Conservation (phyloP, 2,113 vertebrate species). For the Muntiacus reevesi region DNA sequence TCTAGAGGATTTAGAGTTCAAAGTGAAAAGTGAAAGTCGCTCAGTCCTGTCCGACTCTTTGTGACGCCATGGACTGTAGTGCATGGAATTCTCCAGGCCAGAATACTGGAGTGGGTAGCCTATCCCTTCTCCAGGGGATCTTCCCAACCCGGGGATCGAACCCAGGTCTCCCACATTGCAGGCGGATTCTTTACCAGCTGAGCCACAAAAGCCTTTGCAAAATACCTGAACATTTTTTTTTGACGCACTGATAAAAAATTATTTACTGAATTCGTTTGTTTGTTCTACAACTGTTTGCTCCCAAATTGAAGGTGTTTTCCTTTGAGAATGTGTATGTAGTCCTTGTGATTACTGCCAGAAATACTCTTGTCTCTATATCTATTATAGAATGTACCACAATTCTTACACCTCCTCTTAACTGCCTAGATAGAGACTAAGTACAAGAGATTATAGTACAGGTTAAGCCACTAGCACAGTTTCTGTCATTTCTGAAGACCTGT, state of each 20-base stretch:
- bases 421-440: neutral
- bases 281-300: conserved; percentile 44
- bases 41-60: neutral
- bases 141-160: neutral
- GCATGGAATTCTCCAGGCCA: neutral
- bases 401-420: neutral
- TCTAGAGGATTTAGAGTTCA: neutral
- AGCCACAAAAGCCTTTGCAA: neutral
- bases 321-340: neutral
- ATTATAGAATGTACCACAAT: neutral
- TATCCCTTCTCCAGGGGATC: neutral
- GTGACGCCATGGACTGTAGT: neutral
- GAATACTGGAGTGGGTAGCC: neutral
- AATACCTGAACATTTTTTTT: neutral
- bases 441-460: neutral
- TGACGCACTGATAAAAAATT: neutral
- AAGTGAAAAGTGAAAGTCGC: neutral
- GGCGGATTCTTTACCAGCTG: neutral
- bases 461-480: neutral
- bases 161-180: neutral
- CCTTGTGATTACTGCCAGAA: neutral
- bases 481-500: neutral
- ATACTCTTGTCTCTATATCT: neutral
- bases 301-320: neutral
- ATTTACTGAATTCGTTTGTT: conserved; percentile 21